Conservation (phyloP, 2,797 vertebrate species). For the Mionectes olivaceus region DNA sequence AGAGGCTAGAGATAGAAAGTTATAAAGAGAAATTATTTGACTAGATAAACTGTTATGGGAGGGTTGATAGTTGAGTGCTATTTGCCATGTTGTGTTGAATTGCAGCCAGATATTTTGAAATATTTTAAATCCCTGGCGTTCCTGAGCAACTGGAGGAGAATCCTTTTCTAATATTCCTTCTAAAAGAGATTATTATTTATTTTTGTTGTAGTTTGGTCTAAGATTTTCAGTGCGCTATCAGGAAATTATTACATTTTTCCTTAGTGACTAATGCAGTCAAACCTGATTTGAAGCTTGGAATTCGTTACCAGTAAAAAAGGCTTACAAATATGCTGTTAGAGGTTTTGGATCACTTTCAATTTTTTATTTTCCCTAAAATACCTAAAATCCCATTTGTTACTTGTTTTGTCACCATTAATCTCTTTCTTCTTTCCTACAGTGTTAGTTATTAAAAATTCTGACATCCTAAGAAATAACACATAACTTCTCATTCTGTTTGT, state of each 20-base stretch:
- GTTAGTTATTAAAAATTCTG: background rate
- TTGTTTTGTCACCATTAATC: background rate
- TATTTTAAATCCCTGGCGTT: background rate
- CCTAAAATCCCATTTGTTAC: background rate
- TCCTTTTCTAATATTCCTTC: background rate
- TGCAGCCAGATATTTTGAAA: background rate
- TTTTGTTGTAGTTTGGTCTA: background rate
- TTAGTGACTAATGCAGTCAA: background rate
- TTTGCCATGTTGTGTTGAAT: background rate
- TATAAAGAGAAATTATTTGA: background rate
- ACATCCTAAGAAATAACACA: background rate
- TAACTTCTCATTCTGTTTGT: background rate
- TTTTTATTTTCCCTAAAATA: background rate
- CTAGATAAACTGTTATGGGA: background rate
- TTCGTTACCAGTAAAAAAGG: background rate
- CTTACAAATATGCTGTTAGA: background rate
- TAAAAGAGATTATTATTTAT: background rate
- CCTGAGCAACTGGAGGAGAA: background rate
- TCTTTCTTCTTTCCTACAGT: background rate
- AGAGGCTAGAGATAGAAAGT: background rate
- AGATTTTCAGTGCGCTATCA: background rate
- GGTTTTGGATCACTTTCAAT: background rate
- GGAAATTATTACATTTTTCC: conserved; percentile 25
- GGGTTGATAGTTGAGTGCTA: background rate
- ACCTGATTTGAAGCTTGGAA: background rate